Base-by-base conservation (phyloP, 2,113 vertebrate species). In the Brachyhypopomus gauderio region DNA sequence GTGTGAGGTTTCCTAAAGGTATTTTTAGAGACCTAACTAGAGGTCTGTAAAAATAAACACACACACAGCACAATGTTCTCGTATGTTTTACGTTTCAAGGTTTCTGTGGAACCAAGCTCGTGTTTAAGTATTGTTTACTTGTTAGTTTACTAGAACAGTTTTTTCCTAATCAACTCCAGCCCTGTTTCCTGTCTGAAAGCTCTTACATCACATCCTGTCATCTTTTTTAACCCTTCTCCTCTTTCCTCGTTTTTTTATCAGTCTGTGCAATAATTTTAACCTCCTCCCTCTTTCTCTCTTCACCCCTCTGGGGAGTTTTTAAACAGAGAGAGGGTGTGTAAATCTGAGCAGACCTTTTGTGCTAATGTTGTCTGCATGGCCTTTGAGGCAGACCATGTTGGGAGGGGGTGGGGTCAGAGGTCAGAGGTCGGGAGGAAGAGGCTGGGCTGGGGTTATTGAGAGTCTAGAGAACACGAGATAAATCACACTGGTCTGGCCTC, bases 101-200 rank as follows among this genome's bases (percentile, higher is more conserved):
- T n/a, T 52, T 14, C 12, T 14, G 45, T 52, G 45, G 9, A 52
- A 14, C 45, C 12, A 3, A 52, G 12, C 45, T 52, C 9, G 3
- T 27, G 25, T 2, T 22, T 8, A 9, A 38, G 1, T 70, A 38
- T 60, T 58, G 52, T 38, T 12, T 22, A 27, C 30, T 34, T 19
- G 19, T 78, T 66, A 72, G 77, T 82, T 75, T 52, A 76, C 19
- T 25, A 36, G 25, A 25, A 19, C 36, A 52, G 20, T 62, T 72
- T 64, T 30, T 20, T 19, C 34, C 22, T 5, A 52, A 60, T 71
- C 36, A 72, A 38, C 25, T 66, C 22, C 41, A 20, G 38, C 41
- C 5, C 41, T 17, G 30, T 78, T 55, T 69, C 76, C 76, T 55
- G 48, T 56, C 36, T 25, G 5, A n/a, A 36, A 9, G 22, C 36